Percentiles rank a stretch among this genome's conserved stretches.
Evolutionary conservation across 30 jellyfish, hydroid and myxozoan species (phyloP).

Genomic region (Nemopilema nomurai): DNA sequence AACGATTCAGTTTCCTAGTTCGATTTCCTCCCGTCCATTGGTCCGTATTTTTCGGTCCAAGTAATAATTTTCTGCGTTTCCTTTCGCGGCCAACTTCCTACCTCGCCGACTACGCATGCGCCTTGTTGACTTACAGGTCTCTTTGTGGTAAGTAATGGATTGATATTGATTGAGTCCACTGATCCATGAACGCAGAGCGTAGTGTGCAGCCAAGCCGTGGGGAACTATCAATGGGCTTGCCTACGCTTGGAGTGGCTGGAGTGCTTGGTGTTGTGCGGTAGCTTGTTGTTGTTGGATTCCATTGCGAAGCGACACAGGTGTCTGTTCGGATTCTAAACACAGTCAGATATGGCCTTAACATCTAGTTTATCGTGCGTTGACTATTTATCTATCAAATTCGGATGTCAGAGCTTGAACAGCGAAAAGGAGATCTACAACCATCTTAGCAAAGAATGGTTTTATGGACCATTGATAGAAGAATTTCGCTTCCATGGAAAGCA

Average conservation of each 20-base stretch:
- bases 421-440: constrained; percentile 42
- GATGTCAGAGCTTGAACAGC: constrained; percentile 47
- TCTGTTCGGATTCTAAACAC: not conserved
- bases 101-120: constrained; percentile 29
- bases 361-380: constrained; percentile 61
- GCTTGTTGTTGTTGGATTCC: not conserved
- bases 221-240: constrained; percentile 49
- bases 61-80: not conserved
- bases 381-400: constrained; percentile 50
- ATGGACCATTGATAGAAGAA: constrained; percentile 36
- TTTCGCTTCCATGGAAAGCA: constrained; percentile 14
- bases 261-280: not conserved
- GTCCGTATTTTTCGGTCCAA: not conserved
- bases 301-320: not conserved
- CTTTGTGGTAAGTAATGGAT: constrained; percentile 62
- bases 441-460: constrained; percentile 40
- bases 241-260: constrained; percentile 26
- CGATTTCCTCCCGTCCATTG: not conserved
- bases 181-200: constrained; percentile 71
- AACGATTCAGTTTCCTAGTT: no score
- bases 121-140: constrained; percentile 40
- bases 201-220: constrained; percentile 64
- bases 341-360: constrained; percentile 48
- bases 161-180: constrained; percentile 67
- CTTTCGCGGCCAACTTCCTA: not conserved